These are phyloP conservation scores for Drosophila sp. DNA, from an alignment of 1,140 invertebrate species.

Conservation along the genomic window DNA sequence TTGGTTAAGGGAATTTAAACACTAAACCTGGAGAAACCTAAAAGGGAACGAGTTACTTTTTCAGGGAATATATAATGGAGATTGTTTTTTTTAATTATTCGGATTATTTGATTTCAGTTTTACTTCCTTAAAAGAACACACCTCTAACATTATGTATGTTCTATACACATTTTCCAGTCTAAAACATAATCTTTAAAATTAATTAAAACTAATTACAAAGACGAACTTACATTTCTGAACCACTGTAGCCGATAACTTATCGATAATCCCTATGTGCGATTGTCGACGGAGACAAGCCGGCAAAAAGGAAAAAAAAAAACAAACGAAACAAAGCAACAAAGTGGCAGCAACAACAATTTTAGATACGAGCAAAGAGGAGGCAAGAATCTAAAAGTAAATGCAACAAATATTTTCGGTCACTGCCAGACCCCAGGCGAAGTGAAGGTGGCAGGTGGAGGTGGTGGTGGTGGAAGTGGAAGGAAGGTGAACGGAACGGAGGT, in stretches of 20 bases:
- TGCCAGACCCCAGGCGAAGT: conserved; percentile 11
- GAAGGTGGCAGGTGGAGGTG: background rate
- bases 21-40: too few relatives aligned
- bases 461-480: background rate
- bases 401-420: conserved; percentile 26
- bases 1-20: too few relatives aligned
- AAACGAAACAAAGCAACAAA: conserved; percentile 1
- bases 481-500: too few relatives aligned
- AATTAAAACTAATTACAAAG: background rate
- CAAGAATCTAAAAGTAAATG: conserved; percentile 27
- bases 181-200: too few relatives aligned
- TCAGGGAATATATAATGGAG: too few relatives aligned
- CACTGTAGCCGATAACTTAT: background rate
- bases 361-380: conserved; percentile 5
- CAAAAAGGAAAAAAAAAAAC: background rate
- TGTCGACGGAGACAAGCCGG: background rate
- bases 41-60: too few relatives aligned
- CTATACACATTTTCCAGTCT: too few relatives aligned
- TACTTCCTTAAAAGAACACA: too few relatives aligned
- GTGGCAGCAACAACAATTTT: conserved; percentile 3
- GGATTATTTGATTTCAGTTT: too few relatives aligned
- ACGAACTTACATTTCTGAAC: background rate
- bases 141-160: too few relatives aligned
- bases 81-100: too few relatives aligned
- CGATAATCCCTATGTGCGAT: background rate